A percentile compares a stretch with the other conserved stretches of the same genome.
These are phyloP conservation scores for Philypnodon macrostomus DNA, from an alignment of 2,797 vertebrate species.

Conservation along the genomic window DNA sequence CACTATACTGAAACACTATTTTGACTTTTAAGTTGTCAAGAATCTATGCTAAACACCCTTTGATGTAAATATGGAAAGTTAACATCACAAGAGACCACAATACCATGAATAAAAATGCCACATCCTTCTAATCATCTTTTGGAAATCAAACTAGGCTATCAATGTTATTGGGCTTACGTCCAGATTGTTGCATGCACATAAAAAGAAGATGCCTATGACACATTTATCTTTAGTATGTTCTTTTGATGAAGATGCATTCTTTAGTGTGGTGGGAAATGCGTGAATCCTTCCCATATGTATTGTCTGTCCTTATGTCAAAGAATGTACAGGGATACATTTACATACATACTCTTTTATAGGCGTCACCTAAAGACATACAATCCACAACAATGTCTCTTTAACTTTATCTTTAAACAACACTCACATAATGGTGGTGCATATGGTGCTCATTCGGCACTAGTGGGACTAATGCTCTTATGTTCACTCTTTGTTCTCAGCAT, in stretches of 20 bases:
- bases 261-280: constrained; percentile 11
- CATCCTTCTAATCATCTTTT: constrained; percentile 33
- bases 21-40: no score
- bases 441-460: constrained; percentile 64
- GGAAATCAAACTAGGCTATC: constrained; percentile 43
- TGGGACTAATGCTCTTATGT: constrained; percentile 65
- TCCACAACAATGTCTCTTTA: constrained; percentile 32
- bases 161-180: no score
- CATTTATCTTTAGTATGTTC: constrained; percentile 51
- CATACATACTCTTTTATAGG: no score
- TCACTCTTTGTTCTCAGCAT: constrained; percentile 61
- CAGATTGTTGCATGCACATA: no score
- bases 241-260: constrained; percentile 32
- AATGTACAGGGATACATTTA: constrained; percentile 7
- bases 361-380: no score
- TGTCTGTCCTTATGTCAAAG: constrained; percentile 14
- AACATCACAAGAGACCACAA: no score
- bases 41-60: constrained; percentile 57
- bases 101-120: constrained; percentile 38
- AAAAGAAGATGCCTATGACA: constrained; percentile 21
- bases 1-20: no score
- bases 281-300: not conserved
- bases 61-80: constrained; percentile 56
- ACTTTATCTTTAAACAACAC: constrained; percentile 49
- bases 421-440: constrained; percentile 43